Base-by-base conservation (phyloP, 2,888 invertebrate genomes). In the Aphidoletes aphidimyza region DNA sequence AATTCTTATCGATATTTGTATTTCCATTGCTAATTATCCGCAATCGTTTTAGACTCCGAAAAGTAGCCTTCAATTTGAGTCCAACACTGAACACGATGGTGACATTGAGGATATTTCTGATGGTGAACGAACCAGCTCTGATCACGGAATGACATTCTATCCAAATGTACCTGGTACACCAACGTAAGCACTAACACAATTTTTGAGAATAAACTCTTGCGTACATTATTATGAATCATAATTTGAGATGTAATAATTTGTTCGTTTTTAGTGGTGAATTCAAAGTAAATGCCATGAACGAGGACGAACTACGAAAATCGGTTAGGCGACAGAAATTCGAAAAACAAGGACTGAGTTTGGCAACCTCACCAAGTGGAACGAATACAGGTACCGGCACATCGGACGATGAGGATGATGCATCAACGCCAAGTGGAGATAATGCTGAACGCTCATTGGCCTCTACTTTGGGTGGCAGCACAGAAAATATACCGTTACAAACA, bases 71-170 rank as follows among this genome's bases (percentile, higher is more conserved):
- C 91, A 92, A 26, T 93, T 93, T 87, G 93, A 93, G 88, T 94
- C 95, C 26, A 90, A 89, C 26, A 95, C 95, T 11, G 96, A 96
- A 85, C 96, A 96, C 88, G 95, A 96, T 86, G 95, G 95, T 0
- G 96, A 96, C 87, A 93, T 95, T 0, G 96, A 96, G 87, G 96
- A 96, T 87, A 96, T 95, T 88, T 95, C 95, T 0, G 95, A 96
- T 88, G 94, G 95, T 0, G 95, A 95, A 86, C 91, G 94, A 78
- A 94, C 95, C 0, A 94, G 95, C 9, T 94, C 94, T 0, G 95
- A 95, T 88, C 92, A 94, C 85, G 92, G 92, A 87, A 91, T 94
- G 30, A 93, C 94, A 86, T 95, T 95, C 89, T 95, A 95, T 88
- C 95, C 94, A 14, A 89, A 88, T 85, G 87, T 91, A 59, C 88